Evolutionary conservation across 2,888 invertebrate species (phyloP).

Genomic region (Sipunculus nudus): DNA sequence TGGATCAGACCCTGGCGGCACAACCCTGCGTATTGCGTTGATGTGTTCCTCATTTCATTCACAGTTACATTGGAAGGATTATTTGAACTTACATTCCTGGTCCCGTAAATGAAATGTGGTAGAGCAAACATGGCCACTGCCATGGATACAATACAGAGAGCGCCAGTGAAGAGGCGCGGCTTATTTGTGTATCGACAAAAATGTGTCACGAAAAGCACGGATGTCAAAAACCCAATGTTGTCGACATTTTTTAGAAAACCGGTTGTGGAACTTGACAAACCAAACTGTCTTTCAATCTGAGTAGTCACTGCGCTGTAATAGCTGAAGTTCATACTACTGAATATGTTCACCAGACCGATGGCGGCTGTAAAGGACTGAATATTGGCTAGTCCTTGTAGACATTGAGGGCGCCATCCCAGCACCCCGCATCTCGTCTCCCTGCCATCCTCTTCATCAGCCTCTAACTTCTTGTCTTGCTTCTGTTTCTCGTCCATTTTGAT

Average conservation of each 20-base stretch:
- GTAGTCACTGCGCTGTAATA: constrained; percentile 41
- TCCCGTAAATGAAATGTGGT: constrained; percentile 34
- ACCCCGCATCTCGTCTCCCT: constrained; percentile 37
- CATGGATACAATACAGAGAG: constrained; percentile 13
- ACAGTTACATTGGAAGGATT: background rate
- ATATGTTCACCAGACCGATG: constrained; percentile 22
- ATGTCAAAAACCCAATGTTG: constrained; percentile 51
- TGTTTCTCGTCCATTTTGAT: too few relatives aligned
- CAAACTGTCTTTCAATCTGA: constrained; percentile 53
- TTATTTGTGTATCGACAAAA: constrained; percentile 39
- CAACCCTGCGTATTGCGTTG: background rate
- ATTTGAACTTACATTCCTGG: background rate
- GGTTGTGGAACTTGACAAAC: constrained; percentile 50
- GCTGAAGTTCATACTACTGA: constrained; percentile 33
- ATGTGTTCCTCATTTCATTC: background rate
- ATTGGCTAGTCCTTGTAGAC: constrained; percentile 31
- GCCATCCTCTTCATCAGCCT: too few relatives aligned
- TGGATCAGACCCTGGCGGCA: background rate
- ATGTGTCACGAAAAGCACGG: constrained; percentile 44
- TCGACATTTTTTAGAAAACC: constrained; percentile 55
- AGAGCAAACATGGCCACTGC: constrained; percentile 30
- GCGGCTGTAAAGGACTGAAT: constrained; percentile 38
- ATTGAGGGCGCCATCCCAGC: constrained; percentile 37
- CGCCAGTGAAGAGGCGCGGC: constrained; percentile 26
- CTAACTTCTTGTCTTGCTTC: too few relatives aligned